These are phyloP conservation scores for Lepilemur septentrionalis DNA, from an alignment of 2,797 vertebrate genomes.

Conservation along the genomic window DNA sequence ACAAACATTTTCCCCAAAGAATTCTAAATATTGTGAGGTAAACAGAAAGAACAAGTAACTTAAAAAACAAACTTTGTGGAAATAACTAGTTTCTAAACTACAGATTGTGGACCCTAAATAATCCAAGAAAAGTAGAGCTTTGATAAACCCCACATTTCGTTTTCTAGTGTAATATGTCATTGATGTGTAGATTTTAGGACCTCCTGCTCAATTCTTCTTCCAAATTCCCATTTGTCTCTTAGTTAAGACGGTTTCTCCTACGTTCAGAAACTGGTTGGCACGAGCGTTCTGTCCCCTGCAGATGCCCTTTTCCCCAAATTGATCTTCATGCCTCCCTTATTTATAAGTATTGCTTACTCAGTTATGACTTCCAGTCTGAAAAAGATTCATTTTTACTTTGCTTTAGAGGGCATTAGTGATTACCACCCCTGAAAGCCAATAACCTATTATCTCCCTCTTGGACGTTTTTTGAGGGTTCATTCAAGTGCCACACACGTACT, in stretches of 20 bases:
- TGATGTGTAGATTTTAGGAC: not conserved
- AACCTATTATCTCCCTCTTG: constrained; percentile 15
- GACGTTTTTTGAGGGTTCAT: constrained; percentile 18
- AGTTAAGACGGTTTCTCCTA: not conserved
- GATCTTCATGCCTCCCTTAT: not conserved
- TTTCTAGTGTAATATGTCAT: constrained; percentile 1
- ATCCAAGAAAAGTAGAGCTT: not conserved
- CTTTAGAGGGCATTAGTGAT: not conserved
- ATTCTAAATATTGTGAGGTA: constrained; percentile 23
- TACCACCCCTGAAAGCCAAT: not conserved
- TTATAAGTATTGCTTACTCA: not conserved
- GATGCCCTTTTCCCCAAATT: not conserved
- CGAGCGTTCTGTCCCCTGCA: not conserved
- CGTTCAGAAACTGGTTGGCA: not conserved
- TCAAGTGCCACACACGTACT: not conserved
- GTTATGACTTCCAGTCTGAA: not conserved
- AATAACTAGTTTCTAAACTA: constrained; percentile 9
- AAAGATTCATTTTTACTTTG: constrained; percentile 11
- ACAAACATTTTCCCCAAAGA: not conserved
- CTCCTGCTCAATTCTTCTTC: not conserved
- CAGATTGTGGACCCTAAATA: not conserved
- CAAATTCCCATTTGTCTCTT: constrained; percentile 35
- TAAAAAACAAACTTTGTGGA: not conserved
- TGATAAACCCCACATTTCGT: constrained; percentile 7
- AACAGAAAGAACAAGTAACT: constrained; percentile 10